A percentile compares a stretch with the other conserved stretches of the same genome.
phyloP scores from a whole-genome alignment of 2,797 vertebrate species.

The Momotus momota region DNA sequence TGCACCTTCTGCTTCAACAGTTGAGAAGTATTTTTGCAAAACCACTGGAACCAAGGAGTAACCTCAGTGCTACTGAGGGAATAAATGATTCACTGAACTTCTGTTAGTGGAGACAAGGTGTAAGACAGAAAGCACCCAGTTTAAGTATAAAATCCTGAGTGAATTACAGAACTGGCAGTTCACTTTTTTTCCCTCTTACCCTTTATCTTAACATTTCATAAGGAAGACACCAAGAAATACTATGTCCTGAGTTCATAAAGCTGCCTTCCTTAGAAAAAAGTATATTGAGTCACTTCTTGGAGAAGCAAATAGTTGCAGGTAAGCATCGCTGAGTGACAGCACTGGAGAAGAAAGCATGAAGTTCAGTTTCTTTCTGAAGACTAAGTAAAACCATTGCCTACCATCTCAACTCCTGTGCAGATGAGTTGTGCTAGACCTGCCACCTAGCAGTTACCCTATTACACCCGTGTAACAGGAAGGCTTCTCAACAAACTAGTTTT shows the following conservation, averaged over 20 bases:
- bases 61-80: not conserved
- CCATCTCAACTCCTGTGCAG: not conserved
- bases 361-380: not conserved
- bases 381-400: not conserved
- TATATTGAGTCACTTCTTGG: not conserved
- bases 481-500: not conserved
- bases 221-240: not conserved
- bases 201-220: not conserved
- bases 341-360: not conserved
- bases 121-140: constrained; percentile 39
- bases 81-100: constrained; percentile 49
- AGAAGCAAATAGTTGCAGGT: not conserved
- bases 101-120: constrained; percentile 18
- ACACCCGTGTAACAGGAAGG: not conserved
- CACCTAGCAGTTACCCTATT: not conserved
- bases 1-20: constrained; percentile 35
- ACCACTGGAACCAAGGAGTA: constrained; percentile 36
- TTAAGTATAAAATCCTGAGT: constrained; percentile 25
- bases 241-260: not conserved
- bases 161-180: constrained; percentile 6
- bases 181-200: not conserved
- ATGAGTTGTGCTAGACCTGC: not conserved
- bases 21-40: constrained; percentile 30
- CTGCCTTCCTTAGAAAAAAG: not conserved
- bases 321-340: not conserved